These are phyloP conservation scores for Gallinago jamesoni DNA, from an alignment of 2,113 vertebrate species.

Conservation along the genomic window DNA sequence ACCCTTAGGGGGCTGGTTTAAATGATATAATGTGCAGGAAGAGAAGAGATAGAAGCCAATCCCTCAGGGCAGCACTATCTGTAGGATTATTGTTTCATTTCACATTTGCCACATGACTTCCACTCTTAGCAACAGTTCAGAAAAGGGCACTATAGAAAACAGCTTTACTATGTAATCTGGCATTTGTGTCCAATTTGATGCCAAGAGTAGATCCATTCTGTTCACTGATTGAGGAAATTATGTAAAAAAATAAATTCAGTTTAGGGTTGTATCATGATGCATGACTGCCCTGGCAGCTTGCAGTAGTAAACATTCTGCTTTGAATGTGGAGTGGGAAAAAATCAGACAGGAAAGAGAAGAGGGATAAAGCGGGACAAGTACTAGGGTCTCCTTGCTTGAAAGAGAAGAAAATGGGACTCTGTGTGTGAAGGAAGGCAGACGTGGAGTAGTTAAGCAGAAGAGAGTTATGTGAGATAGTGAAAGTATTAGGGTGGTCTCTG, in stretches of 20 bases:
- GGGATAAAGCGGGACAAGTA: background rate
- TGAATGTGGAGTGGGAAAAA: background rate
- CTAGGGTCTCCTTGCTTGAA: background rate
- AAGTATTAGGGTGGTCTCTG: rapidly evolving
- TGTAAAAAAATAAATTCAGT: background rate
- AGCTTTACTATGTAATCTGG: background rate
- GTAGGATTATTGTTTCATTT: conserved; percentile 8
- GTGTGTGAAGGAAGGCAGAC: background rate
- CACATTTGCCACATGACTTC: background rate
- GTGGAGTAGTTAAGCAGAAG: background rate
- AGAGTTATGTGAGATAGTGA: background rate
- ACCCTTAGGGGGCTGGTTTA: background rate
- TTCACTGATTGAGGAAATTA: background rate
- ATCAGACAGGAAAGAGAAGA: background rate
- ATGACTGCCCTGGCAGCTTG: background rate
- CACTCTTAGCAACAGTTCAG: background rate
- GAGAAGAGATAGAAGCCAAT: background rate
- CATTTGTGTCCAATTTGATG: background rate
- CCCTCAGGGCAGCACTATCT: background rate
- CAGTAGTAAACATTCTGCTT: background rate
- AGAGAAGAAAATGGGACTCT: background rate
- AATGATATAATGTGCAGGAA: background rate
- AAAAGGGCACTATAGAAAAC: background rate
- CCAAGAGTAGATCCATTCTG: background rate
- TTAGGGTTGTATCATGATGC: background rate